These are phyloP conservation scores for Tachysurus vachellii DNA, from an alignment of 2,113 vertebrate species.

Conservation along the genomic window DNA sequence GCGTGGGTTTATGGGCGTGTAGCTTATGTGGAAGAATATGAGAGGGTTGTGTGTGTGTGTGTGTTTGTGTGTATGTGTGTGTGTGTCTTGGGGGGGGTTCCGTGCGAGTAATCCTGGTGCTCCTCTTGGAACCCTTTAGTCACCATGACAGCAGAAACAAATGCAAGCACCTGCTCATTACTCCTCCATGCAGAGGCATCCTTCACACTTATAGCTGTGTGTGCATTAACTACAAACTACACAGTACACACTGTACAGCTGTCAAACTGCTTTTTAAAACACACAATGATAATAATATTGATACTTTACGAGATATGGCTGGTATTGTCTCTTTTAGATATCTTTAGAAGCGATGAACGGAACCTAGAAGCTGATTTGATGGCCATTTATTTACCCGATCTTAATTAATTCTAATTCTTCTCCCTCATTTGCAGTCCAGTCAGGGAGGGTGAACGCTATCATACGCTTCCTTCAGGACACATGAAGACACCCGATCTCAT, in stretches of 20 bases:
- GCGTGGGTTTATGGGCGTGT: not conserved
- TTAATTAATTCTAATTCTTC: not conserved
- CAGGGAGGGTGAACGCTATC: no score
- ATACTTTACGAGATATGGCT: not conserved
- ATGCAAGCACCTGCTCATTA: constrained; percentile 10
- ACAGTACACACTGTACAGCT: not conserved
- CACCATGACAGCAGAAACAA: constrained; percentile 34
- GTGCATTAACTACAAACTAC: not conserved
- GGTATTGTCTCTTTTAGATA: not conserved
- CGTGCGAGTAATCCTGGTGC: not conserved
- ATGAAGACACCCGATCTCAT: no score
- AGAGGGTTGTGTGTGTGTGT: not conserved
- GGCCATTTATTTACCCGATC: not conserved
- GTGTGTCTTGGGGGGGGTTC: not conserved
- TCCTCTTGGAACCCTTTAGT: not conserved
- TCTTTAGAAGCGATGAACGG: not conserved
- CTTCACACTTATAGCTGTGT: not conserved
- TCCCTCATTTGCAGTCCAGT: not conserved
- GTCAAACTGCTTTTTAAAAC: not conserved
- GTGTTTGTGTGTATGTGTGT: not conserved
- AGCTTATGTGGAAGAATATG: constrained; percentile 3
- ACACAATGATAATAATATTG: not conserved
- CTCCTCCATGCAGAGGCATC: constrained; percentile 2
- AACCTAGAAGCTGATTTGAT: not conserved
- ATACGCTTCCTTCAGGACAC: no score